Evolutionary conservation across 2,113 vertebrate genomes (phyloP).

Genomic region (Globicephala melas): DNA sequence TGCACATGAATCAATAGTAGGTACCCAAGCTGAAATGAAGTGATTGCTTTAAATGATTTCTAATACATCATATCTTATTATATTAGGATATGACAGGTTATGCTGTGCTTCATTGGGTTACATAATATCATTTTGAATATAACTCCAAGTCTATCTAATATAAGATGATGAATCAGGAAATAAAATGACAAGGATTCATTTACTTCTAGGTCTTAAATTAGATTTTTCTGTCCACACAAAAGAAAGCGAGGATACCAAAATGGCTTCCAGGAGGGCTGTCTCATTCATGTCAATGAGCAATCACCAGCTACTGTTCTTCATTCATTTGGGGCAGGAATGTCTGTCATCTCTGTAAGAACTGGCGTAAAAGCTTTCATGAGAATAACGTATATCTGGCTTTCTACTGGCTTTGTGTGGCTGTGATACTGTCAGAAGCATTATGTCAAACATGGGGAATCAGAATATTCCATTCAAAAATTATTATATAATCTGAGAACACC

Average conservation of each 20-base stretch:
- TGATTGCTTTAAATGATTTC: constrained; percentile 55
- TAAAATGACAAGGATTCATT: constrained; percentile 54
- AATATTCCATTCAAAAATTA: constrained; percentile 57
- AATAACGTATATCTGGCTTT: background rate
- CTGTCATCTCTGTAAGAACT: background rate
- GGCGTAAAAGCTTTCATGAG: background rate
- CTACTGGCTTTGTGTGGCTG: background rate
- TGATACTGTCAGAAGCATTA: constrained; percentile 18
- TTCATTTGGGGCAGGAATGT: background rate
- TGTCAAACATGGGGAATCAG: constrained; percentile 4
- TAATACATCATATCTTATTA: constrained; percentile 57
- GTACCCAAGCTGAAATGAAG: constrained; percentile 43
- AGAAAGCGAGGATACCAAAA: background rate
- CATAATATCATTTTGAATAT: constrained; percentile 51
- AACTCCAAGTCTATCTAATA: constrained; percentile 62
- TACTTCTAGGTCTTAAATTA: constrained; percentile 48
- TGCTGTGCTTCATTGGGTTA: constrained; percentile 69
- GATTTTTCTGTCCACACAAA: constrained; percentile 48
- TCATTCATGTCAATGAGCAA: background rate
- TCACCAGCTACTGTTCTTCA: background rate
- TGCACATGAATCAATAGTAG: constrained; percentile 50
- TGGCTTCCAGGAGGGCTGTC: background rate
- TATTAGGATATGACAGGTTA: constrained; percentile 65
- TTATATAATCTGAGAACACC: constrained; percentile 26
- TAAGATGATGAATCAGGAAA: constrained; percentile 64